Evolutionary conservation across 2,888 invertebrate species (phyloP).

Genomic region (Orthosia gothica): DNA sequence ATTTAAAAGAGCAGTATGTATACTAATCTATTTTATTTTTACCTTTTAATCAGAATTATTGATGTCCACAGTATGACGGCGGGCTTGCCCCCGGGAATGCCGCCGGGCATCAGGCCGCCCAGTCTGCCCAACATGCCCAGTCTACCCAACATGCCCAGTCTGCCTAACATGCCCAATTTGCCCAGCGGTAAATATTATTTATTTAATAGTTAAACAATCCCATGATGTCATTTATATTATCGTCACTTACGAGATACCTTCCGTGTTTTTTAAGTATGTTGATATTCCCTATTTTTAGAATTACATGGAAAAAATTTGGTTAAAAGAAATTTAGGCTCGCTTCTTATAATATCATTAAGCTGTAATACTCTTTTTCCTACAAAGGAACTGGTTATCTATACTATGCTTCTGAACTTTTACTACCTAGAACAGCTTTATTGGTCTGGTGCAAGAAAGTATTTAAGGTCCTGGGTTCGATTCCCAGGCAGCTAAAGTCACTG

Average conservation of each 20-base stretch:
- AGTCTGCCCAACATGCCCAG: constrained; percentile 41
- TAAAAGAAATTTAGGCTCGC: too few relatives aligned
- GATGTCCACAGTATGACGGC: constrained; percentile 75
- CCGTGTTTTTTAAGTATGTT: too few relatives aligned
- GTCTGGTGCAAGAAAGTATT: too few relatives aligned
- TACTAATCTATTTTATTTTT: constrained; percentile 6
- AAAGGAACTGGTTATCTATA: too few relatives aligned
- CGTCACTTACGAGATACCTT: too few relatives aligned
- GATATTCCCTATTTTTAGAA: too few relatives aligned
- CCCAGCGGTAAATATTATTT: constrained; percentile 73
- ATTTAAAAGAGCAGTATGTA: too few relatives aligned
- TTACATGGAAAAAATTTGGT: too few relatives aligned
- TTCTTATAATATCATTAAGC: too few relatives aligned
- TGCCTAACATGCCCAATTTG: constrained; percentile 78
- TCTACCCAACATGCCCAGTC: constrained; percentile 69
- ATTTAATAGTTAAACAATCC: neutral
- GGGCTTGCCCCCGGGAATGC: constrained; percentile 77
- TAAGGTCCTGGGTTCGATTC: neutral
- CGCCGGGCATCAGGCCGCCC: constrained; percentile 83
- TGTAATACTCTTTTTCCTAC: too few relatives aligned
- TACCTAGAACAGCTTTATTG: too few relatives aligned
- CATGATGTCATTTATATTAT: neutral
- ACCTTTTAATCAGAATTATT: constrained; percentile 13
- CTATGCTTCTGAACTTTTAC: too few relatives aligned
- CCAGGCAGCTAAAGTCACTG: neutral